phyloP scores from a whole-genome alignment of 2,888 invertebrate species.

The Tipula unca region DNA sequence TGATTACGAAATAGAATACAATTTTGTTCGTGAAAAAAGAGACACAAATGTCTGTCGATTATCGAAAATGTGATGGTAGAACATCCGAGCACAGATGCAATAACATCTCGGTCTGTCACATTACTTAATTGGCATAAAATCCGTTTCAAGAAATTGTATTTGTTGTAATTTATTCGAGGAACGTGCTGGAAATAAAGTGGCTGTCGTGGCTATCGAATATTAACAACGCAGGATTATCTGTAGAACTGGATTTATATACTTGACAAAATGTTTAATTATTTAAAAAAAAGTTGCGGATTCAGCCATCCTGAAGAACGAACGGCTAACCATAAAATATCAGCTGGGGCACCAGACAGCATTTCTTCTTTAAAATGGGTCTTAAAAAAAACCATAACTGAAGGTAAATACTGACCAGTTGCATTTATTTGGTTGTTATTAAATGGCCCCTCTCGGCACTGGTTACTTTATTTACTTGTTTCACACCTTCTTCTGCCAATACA shows the following conservation, averaged over 20 bases:
- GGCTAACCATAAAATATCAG: not conserved
- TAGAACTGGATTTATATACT: not conserved
- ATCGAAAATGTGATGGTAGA: no score
- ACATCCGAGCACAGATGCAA: no score
- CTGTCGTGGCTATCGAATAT: not conserved
- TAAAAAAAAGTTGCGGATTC: not conserved
- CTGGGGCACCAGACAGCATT: not conserved
- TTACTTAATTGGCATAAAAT: no score
- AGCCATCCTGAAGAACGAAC: not conserved
- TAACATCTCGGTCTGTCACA: no score
- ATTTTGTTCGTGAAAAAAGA: no score
- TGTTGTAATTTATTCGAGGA: not conserved
- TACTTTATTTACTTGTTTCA: constrained; percentile 29
- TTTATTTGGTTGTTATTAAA: constrained; percentile 29
- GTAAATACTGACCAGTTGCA: constrained; percentile 23
- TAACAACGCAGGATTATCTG: no score
- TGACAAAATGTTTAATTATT: not conserved
- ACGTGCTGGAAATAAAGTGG: not conserved
- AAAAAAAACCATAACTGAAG: not conserved
- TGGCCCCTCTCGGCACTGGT: constrained; percentile 31
- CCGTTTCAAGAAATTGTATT: not conserved
- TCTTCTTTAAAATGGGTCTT: not conserved
- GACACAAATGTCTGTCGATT: no score
- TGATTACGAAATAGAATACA: no score
- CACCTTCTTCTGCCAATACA: constrained; percentile 32